These are phyloP conservation scores for Cosmia trapezina DNA, from an alignment of 2,888 invertebrate genomes.

Conservation along the genomic window DNA sequence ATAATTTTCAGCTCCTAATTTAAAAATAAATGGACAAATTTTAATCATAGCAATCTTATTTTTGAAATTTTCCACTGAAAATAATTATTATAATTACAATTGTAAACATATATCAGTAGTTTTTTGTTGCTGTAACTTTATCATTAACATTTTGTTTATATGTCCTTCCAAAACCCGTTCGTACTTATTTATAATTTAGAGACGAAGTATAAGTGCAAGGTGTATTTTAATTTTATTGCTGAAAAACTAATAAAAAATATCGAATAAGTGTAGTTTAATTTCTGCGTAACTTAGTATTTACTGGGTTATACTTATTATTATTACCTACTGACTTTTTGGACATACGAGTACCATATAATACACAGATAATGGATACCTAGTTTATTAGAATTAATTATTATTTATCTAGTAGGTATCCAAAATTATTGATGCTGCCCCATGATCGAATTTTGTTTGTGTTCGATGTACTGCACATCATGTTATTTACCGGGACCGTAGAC, in stretches of 20 bases:
- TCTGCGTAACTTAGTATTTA: background rate
- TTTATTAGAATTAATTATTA: background rate
- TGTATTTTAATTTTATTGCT: background rate
- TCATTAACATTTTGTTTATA: background rate
- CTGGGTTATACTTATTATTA: no score
- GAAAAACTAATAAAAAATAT: background rate
- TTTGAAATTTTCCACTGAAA: background rate
- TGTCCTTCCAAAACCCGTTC: background rate
- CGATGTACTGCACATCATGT: background rate
- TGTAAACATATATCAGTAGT: background rate
- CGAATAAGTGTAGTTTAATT: background rate
- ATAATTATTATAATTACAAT: constrained; percentile 11
- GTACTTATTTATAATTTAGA: background rate
- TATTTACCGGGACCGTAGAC: no score
- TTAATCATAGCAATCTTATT: background rate
- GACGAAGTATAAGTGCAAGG: background rate
- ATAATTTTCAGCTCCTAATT: background rate
- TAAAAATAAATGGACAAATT: constrained; percentile 1
- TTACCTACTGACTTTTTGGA: background rate
- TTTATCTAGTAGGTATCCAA: background rate
- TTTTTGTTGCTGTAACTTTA: background rate
- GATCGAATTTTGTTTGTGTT: background rate
- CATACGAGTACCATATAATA: background rate
- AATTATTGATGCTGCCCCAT: background rate
- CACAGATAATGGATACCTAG: background rate